Evolutionary conservation across 2,113 vertebrate genomes (phyloP), one percentile per base, ranked within the genome.

Genomic region (Pelusios castaneus): DNA sequence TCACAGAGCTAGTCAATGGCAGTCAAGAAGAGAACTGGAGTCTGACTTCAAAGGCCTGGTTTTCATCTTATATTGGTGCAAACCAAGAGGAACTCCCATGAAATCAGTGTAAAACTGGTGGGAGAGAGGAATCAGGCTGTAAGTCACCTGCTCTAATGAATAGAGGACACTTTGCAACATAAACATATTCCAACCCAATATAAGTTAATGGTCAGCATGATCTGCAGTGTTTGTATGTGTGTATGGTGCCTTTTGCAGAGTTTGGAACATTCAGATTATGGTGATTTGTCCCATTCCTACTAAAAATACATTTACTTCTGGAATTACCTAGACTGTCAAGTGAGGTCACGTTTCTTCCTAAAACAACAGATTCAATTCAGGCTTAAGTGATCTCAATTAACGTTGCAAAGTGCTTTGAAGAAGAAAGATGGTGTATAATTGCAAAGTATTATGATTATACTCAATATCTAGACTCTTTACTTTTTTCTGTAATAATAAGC

Each of bases 161-260:
- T 8, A 43, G 38, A 24, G 12, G 43, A 22, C 41, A 17, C 27
- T 81, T 34, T 80, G 31, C 21, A 52, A 11, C 3, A 0, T 3
- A 51, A 47, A 8, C 5, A 29, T 4, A 6, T 9, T 6, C n/a
- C 52, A 38, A 51, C 63, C 63, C 56, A 25, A 13, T 0, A 0
- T 38, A 2, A 52, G 8, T 21, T n/a, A 45, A 21, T 6, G 4
- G 10, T 84, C 79, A n/a, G 45, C 75, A 4, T 22, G 43, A 3
- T 29, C 24, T 43, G 21, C 70, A 43, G 52, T 29, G 55, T 21
- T 38, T 75, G 56, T 6, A 10, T 10, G n/a, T 0, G 2, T 45
- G 45, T 85, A 25, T 1, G 16, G 45, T 54, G 80, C 91, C 10
- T 41, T 90, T 43, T 82, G 31, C 13, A 24, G 43, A 55, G n/a